phyloP scores from a whole-genome alignment of 2,113 vertebrate genomes.

The Gymnogyps californianus region DNA sequence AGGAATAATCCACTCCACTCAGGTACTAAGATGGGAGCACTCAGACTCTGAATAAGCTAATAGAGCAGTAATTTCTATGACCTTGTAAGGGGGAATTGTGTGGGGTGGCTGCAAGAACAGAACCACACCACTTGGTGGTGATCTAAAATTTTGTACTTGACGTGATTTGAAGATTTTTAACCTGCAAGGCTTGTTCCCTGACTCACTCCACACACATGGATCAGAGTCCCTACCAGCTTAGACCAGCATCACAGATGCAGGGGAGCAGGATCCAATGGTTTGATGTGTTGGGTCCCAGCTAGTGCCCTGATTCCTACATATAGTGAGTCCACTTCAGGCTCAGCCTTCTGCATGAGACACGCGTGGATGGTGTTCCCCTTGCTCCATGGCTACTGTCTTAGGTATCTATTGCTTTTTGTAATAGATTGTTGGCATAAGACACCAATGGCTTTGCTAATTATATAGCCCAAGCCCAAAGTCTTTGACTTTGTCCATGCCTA shows the following conservation, averaged over 20 bases:
- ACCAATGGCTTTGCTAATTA: neutral
- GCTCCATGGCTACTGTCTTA: neutral
- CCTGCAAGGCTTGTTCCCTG: neutral
- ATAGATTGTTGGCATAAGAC: neutral
- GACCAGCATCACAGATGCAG: no score
- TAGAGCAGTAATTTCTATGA: neutral
- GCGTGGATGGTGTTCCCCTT: neutral
- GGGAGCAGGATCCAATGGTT: neutral
- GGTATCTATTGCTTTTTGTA: neutral
- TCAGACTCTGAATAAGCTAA: neutral
- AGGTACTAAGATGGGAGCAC: neutral
- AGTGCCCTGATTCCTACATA: neutral
- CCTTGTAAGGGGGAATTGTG: neutral
- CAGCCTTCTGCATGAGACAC: neutral
- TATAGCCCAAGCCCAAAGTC: neutral
- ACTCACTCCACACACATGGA: neutral
- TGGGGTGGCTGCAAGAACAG: neutral
- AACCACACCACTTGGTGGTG: neutral
- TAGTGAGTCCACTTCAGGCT: neutral
- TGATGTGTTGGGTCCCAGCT: neutral
- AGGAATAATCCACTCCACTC: neutral
- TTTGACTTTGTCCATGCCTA: neutral
- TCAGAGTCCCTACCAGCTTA: neutral
- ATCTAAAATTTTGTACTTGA: neutral
- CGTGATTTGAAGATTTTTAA: neutral